phyloP scores from a whole-genome alignment of 2,888 invertebrate genomes.

The Rhodophaea formosa region DNA sequence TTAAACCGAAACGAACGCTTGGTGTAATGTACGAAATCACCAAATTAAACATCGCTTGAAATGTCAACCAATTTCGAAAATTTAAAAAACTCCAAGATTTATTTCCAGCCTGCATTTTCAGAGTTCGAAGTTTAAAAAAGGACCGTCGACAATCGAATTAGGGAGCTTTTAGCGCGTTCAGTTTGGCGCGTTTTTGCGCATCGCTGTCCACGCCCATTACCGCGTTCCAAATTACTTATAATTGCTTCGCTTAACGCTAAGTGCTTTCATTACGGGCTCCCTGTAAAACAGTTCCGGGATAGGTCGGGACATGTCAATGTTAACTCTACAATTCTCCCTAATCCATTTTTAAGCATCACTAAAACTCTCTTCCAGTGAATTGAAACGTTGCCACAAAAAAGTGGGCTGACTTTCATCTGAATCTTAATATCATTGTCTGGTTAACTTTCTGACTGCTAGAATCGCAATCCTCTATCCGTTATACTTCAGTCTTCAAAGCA shows the following conservation, averaged over 20 bases:
- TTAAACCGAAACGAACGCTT: background rate
- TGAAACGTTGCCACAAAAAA: background rate
- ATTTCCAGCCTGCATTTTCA: slow-evolving; percentile 39
- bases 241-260: slow-evolving; percentile 80
- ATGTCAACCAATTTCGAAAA: slow-evolving; percentile 18
- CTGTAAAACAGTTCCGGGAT: slow-evolving; percentile 60
- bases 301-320: slow-evolving; percentile 56
- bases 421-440: background rate
- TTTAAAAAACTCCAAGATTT: slow-evolving; percentile 40
- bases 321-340: slow-evolving; percentile 46
- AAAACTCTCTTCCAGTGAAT: background rate
- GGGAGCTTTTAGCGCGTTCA: slow-evolving; percentile 75
- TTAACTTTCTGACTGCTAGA: too few relatives aligned
- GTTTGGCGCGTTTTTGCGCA: slow-evolving; percentile 78
- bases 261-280: slow-evolving; percentile 76
- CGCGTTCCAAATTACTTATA: slow-evolving; percentile 77
- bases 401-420: background rate
- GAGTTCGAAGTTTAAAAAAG: slow-evolving; percentile 64
- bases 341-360: slow-evolving; percentile 43
- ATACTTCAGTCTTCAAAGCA: too few relatives aligned
- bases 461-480: too few relatives aligned
- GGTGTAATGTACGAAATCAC: background rate
- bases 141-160: slow-evolving; percentile 76
- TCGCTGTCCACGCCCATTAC: slow-evolving; percentile 78
- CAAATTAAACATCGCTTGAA: background rate